Evolutionary conservation across 2,797 vertebrate species (phyloP).

Genomic region (Siniperca scherzeri): DNA sequence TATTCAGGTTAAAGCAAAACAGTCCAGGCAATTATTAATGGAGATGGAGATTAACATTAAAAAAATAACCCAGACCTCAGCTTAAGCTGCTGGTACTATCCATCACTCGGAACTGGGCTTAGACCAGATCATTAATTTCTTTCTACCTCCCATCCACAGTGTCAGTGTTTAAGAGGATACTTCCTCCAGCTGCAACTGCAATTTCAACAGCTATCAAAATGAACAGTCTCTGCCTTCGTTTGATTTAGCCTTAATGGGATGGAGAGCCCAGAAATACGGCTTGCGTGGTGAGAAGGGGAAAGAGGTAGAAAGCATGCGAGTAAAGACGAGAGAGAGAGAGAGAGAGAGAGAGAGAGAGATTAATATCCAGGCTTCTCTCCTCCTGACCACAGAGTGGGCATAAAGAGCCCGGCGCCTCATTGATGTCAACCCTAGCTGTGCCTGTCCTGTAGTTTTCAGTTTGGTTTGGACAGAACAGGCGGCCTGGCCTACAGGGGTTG

Average conservation of each 20-base stretch:
- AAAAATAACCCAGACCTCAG: conserved; percentile 50
- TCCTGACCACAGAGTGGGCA: conserved; percentile 84
- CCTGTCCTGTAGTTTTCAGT: conserved; percentile 85
- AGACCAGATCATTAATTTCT: conserved; percentile 53
- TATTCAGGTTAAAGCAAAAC: conserved; percentile 48
- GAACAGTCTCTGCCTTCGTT: conserved; percentile 51
- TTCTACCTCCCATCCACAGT: conserved; percentile 39
- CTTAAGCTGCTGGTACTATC: conserved; percentile 38
- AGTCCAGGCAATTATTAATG: conserved; percentile 56
- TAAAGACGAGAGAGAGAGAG: conserved; percentile 53
- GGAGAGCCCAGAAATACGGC: conserved; percentile 71
- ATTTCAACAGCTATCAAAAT: conserved; percentile 61
- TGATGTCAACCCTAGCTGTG: conserved; percentile 84
- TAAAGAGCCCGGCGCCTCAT: conserved; percentile 80
- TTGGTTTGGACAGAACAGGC: conserved; percentile 85
- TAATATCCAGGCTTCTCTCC: conserved; percentile 84
- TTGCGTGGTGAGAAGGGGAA: conserved; percentile 72
- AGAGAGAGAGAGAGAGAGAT: conserved; percentile 71
- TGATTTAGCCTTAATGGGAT: conserved; percentile 73
- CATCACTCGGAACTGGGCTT: conserved; percentile 42
- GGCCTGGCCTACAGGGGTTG: conserved; percentile 80
- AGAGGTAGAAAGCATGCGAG: conserved; percentile 76
- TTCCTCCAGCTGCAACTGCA: conserved; percentile 62
- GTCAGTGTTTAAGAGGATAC: conserved; percentile 52
- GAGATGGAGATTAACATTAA: conserved; percentile 45